These are phyloP conservation scores for Papilio machaon DNA, from an alignment of 1,140 invertebrate species.

Conservation along the genomic window DNA sequence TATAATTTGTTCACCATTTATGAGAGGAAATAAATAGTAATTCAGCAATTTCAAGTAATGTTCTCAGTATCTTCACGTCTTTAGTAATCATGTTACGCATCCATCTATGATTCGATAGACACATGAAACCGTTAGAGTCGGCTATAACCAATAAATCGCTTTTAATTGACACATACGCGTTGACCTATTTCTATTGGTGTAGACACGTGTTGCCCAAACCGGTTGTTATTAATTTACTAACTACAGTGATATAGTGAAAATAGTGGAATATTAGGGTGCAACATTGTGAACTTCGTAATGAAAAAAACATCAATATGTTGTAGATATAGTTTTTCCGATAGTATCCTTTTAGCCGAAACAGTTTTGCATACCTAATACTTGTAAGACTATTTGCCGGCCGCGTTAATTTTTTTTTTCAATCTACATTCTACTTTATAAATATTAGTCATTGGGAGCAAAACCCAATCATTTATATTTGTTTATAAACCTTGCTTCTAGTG, in stretches of 20 bases:
- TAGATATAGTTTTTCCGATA: no score
- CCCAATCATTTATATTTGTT: neutral
- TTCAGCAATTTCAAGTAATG: neutral
- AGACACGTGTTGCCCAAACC: conserved; percentile 21
- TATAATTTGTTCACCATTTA: neutral
- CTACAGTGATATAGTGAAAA: neutral
- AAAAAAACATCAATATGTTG: neutral
- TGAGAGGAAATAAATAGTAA: neutral
- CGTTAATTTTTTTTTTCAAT: no score
- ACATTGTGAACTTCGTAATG: neutral
- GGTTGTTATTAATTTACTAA: neutral
- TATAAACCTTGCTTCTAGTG: neutral
- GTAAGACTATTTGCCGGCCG: no score
- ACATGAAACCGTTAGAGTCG: conserved; percentile 17
- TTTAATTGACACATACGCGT: conserved; percentile 15
- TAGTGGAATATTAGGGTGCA: neutral
- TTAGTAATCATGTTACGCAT: neutral
- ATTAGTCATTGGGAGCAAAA: no score
- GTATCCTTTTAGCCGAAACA: neutral
- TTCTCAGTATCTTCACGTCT: neutral
- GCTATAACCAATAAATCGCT: conserved; percentile 8
- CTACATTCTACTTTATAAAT: no score
- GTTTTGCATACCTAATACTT: no score
- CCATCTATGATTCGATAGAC: neutral
- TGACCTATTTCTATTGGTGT: neutral